A percentile compares a stretch with the other conserved stretches of the same genome.
These are phyloP conservation scores for Podarcis lilfordi DNA, from an alignment of 2,797 vertebrate species.

Conservation along the genomic window DNA sequence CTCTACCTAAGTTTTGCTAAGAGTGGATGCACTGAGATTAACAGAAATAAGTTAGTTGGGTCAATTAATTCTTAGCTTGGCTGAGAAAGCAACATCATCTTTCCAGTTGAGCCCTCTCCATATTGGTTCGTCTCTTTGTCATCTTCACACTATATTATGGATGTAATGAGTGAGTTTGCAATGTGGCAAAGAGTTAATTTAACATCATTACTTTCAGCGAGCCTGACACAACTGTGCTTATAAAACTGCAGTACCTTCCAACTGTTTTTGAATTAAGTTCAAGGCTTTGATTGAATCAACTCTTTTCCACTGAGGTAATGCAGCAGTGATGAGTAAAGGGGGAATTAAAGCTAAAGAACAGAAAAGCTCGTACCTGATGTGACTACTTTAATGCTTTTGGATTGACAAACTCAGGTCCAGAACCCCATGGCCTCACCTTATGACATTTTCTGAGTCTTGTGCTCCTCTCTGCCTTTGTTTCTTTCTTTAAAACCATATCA, in stretches of 20 bases:
- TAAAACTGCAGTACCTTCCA: background rate
- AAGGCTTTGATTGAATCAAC: background rate
- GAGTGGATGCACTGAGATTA: too few relatives aligned
- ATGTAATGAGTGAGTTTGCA: background rate
- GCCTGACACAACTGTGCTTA: background rate
- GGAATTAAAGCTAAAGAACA: background rate
- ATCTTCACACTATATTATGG: background rate
- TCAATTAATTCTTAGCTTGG: background rate
- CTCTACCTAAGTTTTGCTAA: too few relatives aligned
- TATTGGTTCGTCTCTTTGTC: background rate
- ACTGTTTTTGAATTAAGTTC: background rate
- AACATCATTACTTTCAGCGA: background rate
- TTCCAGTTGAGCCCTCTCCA: background rate
- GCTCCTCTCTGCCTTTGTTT: too few relatives aligned
- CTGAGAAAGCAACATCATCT: background rate
- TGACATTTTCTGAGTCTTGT: too few relatives aligned
- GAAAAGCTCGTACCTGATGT: background rate
- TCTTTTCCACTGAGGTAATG: background rate
- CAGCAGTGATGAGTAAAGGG: background rate
- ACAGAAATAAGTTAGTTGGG: too few relatives aligned
- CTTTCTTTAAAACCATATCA: too few relatives aligned
- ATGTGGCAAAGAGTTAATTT: background rate
- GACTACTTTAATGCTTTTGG: too few relatives aligned
- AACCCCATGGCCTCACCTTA: too few relatives aligned
- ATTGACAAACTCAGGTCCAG: too few relatives aligned